These are phyloP conservation scores for Leucania comma DNA, from an alignment of 2,888 invertebrate species.

Conservation along the genomic window DNA sequence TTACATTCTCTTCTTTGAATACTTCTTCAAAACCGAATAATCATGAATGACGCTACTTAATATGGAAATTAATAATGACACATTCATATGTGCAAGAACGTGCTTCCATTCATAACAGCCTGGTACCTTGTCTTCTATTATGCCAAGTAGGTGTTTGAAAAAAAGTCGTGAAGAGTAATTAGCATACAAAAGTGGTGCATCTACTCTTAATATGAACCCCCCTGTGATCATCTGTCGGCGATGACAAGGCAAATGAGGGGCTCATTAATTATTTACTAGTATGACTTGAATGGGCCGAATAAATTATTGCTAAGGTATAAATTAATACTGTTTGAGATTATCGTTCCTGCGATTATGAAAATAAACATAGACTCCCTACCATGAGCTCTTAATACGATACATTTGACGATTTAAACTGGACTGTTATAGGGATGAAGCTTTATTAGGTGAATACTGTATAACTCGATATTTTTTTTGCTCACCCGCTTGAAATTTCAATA, in stretches of 20 bases:
- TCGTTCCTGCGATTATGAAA: slow-evolving; percentile 2
- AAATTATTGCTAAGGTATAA: slow-evolving; percentile 63
- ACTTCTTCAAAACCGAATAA: slow-evolving; percentile 37
- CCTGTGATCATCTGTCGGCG: slow-evolving; percentile 65
- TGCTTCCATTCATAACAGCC: slow-evolving; percentile 60
- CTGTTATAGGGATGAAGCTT: too few relatives aligned
- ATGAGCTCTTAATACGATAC: too few relatives aligned
- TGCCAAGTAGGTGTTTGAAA: slow-evolving; percentile 65
- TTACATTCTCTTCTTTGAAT: background rate
- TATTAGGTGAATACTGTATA: too few relatives aligned
- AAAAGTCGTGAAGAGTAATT: slow-evolving; percentile 72
- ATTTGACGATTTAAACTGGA: too few relatives aligned
- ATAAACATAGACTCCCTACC: background rate
- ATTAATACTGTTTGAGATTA: slow-evolving; percentile 48
- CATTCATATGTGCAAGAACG: slow-evolving; percentile 37
- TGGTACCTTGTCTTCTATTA: slow-evolving; percentile 63
- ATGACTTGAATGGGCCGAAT: slow-evolving; percentile 61
- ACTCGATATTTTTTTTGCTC: too few relatives aligned
- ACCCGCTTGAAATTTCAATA: too few relatives aligned
- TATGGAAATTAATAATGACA: slow-evolving; percentile 53
- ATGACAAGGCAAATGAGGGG: slow-evolving; percentile 69
- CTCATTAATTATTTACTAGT: slow-evolving; percentile 78
- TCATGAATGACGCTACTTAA: slow-evolving; percentile 32
- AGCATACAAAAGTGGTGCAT: slow-evolving; percentile 83
- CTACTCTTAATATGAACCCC: slow-evolving; percentile 46